Conservation (phyloP, 2,797 vertebrate species). For the Amniataba percoides region DNA sequence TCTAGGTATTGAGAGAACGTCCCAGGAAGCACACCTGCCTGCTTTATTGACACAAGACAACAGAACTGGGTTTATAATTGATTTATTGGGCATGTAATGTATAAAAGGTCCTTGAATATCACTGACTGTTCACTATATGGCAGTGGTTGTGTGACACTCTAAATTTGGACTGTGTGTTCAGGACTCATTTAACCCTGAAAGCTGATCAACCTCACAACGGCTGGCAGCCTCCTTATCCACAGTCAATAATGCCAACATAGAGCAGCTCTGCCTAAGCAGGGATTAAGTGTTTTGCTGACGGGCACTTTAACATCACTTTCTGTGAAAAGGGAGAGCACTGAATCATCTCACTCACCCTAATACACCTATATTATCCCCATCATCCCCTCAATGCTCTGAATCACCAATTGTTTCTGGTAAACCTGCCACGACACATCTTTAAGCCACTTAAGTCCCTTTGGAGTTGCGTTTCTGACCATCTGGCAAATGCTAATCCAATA, state of each 20-base stretch:
- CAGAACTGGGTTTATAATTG: constrained; percentile 5
- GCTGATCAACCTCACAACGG: constrained; percentile 55
- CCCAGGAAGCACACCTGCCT: constrained; percentile 14
- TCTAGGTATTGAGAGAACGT: background rate
- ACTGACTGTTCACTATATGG: constrained; percentile 24
- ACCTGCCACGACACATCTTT: background rate
- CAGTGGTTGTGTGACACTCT: constrained; percentile 20
- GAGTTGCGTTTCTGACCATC: background rate
- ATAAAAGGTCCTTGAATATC: constrained; percentile 33
- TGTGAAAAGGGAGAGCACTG: constrained; percentile 32
- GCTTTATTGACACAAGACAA: constrained; percentile 1
- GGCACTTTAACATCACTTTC: constrained; percentile 48
- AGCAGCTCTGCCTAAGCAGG: constrained; percentile 40
- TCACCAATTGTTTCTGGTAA: constrained; percentile 17
- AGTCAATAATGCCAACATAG: constrained; percentile 40
- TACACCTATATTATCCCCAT: background rate
- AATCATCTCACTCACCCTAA: constrained; percentile 29
- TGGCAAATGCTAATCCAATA: background rate
- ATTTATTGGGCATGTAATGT: background rate
- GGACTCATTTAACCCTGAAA: constrained; percentile 63
- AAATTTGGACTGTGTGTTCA: constrained; percentile 41
- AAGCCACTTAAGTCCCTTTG: background rate
- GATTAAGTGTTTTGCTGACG: constrained; percentile 64
- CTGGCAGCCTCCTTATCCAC: constrained; percentile 50
- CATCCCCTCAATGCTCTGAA: constrained; percentile 1